Evolutionary conservation across 2,797 vertebrate genomes (phyloP), one percentile per base, ranked within the genome.

Genomic region (Girardinus metallicus): DNA sequence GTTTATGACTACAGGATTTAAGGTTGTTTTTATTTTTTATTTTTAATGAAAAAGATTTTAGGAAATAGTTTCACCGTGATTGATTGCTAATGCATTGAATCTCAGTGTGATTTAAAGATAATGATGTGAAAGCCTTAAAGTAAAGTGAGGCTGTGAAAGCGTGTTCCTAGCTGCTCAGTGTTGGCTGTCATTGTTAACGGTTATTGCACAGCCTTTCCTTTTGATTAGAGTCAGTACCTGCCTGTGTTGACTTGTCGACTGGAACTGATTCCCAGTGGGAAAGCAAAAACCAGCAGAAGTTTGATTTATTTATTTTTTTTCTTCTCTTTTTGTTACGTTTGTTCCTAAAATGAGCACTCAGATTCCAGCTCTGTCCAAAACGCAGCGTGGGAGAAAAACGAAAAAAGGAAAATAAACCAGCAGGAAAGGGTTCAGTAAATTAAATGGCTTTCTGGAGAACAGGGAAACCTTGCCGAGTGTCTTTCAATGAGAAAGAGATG

Each of bases 401-500:
- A 53, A 10, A 77, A 76, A 74, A 75, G 9, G 10, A 68, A 47
- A 26, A 53, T 72, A 70, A 8, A 26, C 64, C 76, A 43, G 16
- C 57, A 91, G 79, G 80, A 89, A 85, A 41, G 51, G 80, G 81
- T 81, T 90, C 64, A 87, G 90, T 90, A 92, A 93, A 93, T 92
- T 88, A 93, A 92, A 93, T 90, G 89, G 88, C 91, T 92, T 90
- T 84, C 68, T 4, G 26, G 74, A 71, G 82, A 90, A 83, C 79
- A 77, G 74, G 68, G 83, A 86, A 80, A 84, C 90, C 79, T 86
- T 53, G 46, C 84, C 75, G 83, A 89, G 85, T 81, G 84, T 90
- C 88, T 90, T 88, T 88, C 91, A 94, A 90, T 91, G 78, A 90
- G 89, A 79, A 83, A 80, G 77, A 87, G 88, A 94, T 78, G 80